phyloP scores from a whole-genome alignment of 2,888 invertebrate genomes.

The Palloptera scutellata region DNA sequence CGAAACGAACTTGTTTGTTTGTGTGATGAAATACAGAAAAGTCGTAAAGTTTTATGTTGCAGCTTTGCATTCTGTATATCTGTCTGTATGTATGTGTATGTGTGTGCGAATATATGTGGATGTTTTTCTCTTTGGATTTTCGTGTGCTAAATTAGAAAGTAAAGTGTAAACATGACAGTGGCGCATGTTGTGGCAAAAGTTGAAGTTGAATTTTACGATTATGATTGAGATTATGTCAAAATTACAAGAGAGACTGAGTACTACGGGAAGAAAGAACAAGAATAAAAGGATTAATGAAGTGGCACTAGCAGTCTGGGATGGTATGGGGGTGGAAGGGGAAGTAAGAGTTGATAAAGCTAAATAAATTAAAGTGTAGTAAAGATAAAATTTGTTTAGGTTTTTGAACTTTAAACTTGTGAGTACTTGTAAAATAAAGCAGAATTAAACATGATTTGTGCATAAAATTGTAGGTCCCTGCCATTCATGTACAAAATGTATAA shows the following conservation, averaged over 20 bases:
- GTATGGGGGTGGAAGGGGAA: neutral
- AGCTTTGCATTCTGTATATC: too few species aligned
- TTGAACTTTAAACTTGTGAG: slow-evolving; percentile 1
- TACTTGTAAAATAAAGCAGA: neutral
- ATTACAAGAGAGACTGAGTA: slow-evolving; percentile 27
- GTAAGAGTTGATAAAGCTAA: neutral
- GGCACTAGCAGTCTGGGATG: neutral
- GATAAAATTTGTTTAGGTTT: neutral
- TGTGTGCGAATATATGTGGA: neutral
- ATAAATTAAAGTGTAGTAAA: neutral
- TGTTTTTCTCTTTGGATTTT: neutral
- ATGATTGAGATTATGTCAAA: slow-evolving; percentile 36
- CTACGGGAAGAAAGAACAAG: neutral
- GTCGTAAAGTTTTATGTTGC: slow-evolving; percentile 32
- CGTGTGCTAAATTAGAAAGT: slow-evolving; percentile 24
- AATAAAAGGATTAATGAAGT: neutral
- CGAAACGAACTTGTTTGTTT: slow-evolving; percentile 8
- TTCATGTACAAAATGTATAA: too few species aligned
- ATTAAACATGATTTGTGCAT: neutral
- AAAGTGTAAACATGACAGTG: slow-evolving; percentile 27
- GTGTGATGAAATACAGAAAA: slow-evolving; percentile 25
- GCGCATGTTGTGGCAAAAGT: slow-evolving; percentile 24
- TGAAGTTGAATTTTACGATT: slow-evolving; percentile 32
- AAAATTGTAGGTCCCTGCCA: too few species aligned
- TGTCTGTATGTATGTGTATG: too few species aligned